Evolutionary conservation across 2,888 invertebrate genomes (phyloP).

Genomic region (Tiliacea aurago): DNA sequence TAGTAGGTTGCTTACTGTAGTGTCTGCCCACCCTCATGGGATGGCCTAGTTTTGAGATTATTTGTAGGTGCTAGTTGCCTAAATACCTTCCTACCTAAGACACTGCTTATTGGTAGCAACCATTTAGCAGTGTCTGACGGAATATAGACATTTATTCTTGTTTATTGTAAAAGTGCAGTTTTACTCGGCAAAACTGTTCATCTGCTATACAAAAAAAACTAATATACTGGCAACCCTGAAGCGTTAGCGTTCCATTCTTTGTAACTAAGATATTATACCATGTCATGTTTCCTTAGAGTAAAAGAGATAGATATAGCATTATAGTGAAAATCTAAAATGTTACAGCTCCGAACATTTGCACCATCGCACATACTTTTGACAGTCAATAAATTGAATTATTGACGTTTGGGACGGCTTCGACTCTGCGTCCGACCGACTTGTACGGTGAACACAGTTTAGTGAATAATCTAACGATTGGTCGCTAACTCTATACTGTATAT

Average conservation of each 20-base stretch:
- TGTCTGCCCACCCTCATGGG: background rate
- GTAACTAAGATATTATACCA: background rate
- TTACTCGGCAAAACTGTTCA: background rate
- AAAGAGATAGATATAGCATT: constrained; percentile 1
- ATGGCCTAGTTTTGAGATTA: background rate
- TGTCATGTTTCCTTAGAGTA: background rate
- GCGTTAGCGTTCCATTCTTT: constrained; percentile 1
- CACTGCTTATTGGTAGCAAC: no score
- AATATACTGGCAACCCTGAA: constrained; percentile 15
- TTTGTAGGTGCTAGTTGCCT: no score
- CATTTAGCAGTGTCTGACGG: no score
- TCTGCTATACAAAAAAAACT: background rate
- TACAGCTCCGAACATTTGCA: background rate
- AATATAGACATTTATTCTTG: no score
- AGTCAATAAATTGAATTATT: constrained; percentile 25
- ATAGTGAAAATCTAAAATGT: constrained; percentile 13
- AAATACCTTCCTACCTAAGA: no score
- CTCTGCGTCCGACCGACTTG: constrained; percentile 14
- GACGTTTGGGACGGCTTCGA: constrained; percentile 26
- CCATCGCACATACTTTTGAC: constrained; percentile 31
- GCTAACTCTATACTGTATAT: constrained; percentile 71
- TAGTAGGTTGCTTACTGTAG: background rate
- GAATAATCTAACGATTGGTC: constrained; percentile 79
- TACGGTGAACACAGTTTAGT: constrained; percentile 57
- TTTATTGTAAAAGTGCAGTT: background rate